A percentile compares a stretch with the other conserved stretches of the same genome.
These are phyloP conservation scores for Hirtodrosophila trivittata DNA, from an alignment of 2,888 invertebrate species.

Conservation along the genomic window DNA sequence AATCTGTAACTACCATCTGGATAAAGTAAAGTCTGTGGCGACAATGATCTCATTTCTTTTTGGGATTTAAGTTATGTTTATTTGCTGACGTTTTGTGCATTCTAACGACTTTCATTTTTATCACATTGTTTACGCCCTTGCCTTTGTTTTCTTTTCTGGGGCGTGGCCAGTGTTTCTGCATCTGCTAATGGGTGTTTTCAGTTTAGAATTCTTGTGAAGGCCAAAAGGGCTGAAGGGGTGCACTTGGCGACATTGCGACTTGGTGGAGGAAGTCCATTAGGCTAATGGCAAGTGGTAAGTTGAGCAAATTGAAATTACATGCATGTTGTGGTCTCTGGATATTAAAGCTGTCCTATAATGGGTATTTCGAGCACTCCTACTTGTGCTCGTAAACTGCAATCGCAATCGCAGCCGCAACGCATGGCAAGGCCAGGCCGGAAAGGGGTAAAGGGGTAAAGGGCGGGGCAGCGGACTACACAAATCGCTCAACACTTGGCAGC, in stretches of 20 bases:
- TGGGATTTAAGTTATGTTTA: neutral
- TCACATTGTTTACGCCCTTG: conserved; percentile 40
- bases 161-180: neutral
- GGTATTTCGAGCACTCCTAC: conserved; percentile 1
- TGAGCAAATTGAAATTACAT: conserved; percentile 45
- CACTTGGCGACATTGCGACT: neutral
- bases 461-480: conserved; percentile 43
- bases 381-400: conserved; percentile 8
- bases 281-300: conserved; percentile 45
- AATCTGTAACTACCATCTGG: no score
- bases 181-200: conserved; percentile 42
- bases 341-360: conserved; percentile 6
- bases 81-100: conserved; percentile 35
- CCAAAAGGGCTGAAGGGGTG: no score
- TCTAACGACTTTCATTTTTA: conserved; percentile 35
- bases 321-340: conserved; percentile 19
- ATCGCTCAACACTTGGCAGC: conserved; percentile 72
- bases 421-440: neutral
- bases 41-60: no score
- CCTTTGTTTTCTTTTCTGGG: conserved; percentile 30
- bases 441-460: conserved; percentile 1
- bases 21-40: no score
- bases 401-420: conserved; percentile 25
- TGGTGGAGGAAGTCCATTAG: conserved; percentile 39
- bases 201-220: conserved; percentile 43